phyloP scores from a whole-genome alignment of 2,113 vertebrate genomes.

The Corythornis vintsioides region DNA sequence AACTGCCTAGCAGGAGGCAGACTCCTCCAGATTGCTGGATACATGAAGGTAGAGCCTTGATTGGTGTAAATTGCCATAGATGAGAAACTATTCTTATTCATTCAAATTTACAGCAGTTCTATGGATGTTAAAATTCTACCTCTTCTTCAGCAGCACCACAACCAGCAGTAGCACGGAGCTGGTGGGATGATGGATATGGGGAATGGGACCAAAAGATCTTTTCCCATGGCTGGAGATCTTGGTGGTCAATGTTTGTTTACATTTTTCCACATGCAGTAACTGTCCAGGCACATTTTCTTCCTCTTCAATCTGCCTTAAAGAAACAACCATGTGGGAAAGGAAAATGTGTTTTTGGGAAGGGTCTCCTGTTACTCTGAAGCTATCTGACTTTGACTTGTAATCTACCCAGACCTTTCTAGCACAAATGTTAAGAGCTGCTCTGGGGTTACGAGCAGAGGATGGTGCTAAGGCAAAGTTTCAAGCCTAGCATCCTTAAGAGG shows the following conservation, averaged over 20 bases:
- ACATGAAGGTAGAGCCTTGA: background rate
- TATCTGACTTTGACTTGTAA: background rate
- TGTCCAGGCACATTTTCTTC: background rate
- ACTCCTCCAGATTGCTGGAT: background rate
- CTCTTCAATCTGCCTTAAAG: background rate
- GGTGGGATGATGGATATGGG: background rate
- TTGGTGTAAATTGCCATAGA: slow-evolving; percentile 9
- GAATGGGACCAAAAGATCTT: background rate
- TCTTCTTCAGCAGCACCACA: background rate
- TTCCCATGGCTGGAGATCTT: background rate
- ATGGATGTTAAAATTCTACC: background rate
- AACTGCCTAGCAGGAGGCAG: slow-evolving; percentile 23
- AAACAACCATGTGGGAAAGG: background rate
- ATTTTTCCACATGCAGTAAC: background rate
- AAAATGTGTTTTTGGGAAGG: background rate
- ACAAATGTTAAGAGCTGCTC: background rate
- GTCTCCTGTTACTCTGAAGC: background rate
- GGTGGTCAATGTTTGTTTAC: background rate
- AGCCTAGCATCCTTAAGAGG: slow-evolving; percentile 60
- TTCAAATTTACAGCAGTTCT: background rate
- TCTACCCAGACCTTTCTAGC: background rate
- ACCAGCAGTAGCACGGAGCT: background rate
- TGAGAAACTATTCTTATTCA: background rate
- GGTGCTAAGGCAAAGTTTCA: slow-evolving; percentile 22
- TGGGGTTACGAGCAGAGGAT: background rate